Evolutionary conservation across 2,888 invertebrate species (phyloP).

Genomic region (Lasioglossum calceatum): DNA sequence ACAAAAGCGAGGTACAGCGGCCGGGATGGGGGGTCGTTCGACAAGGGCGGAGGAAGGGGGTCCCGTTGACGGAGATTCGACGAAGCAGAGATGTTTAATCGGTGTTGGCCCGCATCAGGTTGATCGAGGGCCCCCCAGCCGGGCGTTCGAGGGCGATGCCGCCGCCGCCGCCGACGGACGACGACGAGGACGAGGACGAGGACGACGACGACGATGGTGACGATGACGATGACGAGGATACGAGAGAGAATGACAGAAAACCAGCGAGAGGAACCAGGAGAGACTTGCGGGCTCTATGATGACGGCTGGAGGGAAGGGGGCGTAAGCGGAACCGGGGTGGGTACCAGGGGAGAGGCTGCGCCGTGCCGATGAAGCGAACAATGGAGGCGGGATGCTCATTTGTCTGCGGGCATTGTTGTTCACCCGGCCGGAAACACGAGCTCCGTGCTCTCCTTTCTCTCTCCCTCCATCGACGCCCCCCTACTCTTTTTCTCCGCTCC

Average conservation of each 20-base stretch:
- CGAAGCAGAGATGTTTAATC: slow-evolving; percentile 82
- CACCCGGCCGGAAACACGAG: slow-evolving; percentile 83
- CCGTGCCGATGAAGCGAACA: slow-evolving; percentile 82
- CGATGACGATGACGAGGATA: not conserved
- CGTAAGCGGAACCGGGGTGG: slow-evolving; percentile 69
- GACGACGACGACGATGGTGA: not conserved
- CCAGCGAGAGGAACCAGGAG: not conserved
- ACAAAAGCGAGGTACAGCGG: slow-evolving; percentile 44
- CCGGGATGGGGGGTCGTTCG: not conserved
- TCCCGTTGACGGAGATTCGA: slow-evolving; percentile 78
- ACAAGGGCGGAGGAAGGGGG: slow-evolving; percentile 5
- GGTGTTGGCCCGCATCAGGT: slow-evolving; percentile 83
- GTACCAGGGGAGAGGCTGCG: slow-evolving; percentile 74
- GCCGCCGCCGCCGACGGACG: not conserved
- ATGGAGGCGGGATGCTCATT: slow-evolving; percentile 84
- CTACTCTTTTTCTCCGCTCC: slow-evolving; percentile 50
- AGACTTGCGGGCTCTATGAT: slow-evolving; percentile 49
- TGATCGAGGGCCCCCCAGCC: slow-evolving; percentile 82
- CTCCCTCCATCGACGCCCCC: slow-evolving; percentile 54
- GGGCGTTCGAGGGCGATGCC: slow-evolving; percentile 61
- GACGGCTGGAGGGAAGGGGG: slow-evolving; percentile 55
- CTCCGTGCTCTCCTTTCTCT: slow-evolving; percentile 75
- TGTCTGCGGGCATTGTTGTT: slow-evolving; percentile 84
- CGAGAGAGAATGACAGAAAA: not conserved
- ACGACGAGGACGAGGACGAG: not conserved